Base-by-base conservation (phyloP, 1,140 invertebrate species). In the Cyclina sinensis region DNA sequence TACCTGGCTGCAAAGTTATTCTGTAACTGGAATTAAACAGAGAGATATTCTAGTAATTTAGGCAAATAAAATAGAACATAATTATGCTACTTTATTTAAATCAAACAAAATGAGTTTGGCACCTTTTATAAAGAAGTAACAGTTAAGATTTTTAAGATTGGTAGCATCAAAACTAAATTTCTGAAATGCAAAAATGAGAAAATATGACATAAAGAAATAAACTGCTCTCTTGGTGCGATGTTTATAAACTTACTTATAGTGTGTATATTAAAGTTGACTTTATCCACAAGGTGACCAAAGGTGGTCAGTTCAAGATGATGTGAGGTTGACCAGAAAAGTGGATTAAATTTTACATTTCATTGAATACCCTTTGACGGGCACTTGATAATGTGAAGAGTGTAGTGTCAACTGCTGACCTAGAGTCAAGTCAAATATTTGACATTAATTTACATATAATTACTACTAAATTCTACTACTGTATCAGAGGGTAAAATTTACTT, bases 281-380 rank as follows among this genome's bases (percentile, higher is more conserved):
- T 70, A 70, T 14, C 32, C 32, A 39, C 16, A 14, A 70, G 65
- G 65, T 70, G 32, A 37, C 65, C 65, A 32, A 30, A 32, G 35
- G 27, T 54, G 74, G 74, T 78, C 74, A 78, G 14, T 78, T 48
- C n/a, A 76, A 30, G 11, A n/a, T 35, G 74, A 51, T 78, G 46
- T 78, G 5, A n/a, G 74, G 7, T 54, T 78, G 48, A 78, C 48
- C 48, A 51, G 27, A 37, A 51, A 54, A 51, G 27, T 78, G 74
- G 74, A 78, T 78, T 78, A 30, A 51, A 51, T 78, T 78, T 78
- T n/a, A 51, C 27, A 43, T 78, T 78, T 78, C 46, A 54, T 48
- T 51, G 30, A 78, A 54, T 32, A 1, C 54, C 32, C 18, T 46
- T 54, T 78, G 74, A 78, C 74, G 27, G 16, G 24, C 1, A 54